Base-by-base conservation (phyloP, 2,113 vertebrate species). In the Galemys pyrenaicus region DNA sequence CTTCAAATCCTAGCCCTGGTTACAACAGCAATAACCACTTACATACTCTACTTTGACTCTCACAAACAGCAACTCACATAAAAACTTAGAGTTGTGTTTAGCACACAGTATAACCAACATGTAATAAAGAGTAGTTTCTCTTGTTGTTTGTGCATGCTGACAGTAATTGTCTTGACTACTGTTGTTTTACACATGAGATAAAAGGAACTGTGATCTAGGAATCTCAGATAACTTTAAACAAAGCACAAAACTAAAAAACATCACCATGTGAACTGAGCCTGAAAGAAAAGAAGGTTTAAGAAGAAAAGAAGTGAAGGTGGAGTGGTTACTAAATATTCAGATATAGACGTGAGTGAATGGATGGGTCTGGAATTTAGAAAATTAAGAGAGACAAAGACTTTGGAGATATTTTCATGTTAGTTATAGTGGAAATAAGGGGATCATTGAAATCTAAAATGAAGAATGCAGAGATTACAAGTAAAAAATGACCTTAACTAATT, bases 1-100 rank as follows among this genome's bases (percentile, higher is more conserved):
- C 41, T 70, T 94, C 88, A 95, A 92, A 80, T 92, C n/a, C 62
- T 67, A 92, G 68, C 77, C 81, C 41, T 92, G 64, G 54, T 49
- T 87, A 17, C 26, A 78, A 49, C 0, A 89, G 75, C 32, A 86
- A 81, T 87, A 78, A 85, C 84, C n/a, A 87, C 67, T 94, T 87
- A 87, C 3, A 79, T 28, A 67, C 37, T 77, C 49, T 56, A 49
- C 41, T 83, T 68, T 92, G 60, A n/a, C 54, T 68, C 65, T 41
- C 35, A 78, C 89, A 96, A 94, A 51, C 56, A 95, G 75, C 51
- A 75, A 70, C 78, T 79, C 44, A 46, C 44, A 8, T 67, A 86
- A 83, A 85, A 92, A 9, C n/a, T 82, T 26, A 81, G 41, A 4
- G 68, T 71, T 95, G 15, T 79, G 51, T 9, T 64, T 85, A 44